These are phyloP conservation scores for Drosophila burlai DNA, from an alignment of 1,140 invertebrate genomes.

Conservation along the genomic window DNA sequence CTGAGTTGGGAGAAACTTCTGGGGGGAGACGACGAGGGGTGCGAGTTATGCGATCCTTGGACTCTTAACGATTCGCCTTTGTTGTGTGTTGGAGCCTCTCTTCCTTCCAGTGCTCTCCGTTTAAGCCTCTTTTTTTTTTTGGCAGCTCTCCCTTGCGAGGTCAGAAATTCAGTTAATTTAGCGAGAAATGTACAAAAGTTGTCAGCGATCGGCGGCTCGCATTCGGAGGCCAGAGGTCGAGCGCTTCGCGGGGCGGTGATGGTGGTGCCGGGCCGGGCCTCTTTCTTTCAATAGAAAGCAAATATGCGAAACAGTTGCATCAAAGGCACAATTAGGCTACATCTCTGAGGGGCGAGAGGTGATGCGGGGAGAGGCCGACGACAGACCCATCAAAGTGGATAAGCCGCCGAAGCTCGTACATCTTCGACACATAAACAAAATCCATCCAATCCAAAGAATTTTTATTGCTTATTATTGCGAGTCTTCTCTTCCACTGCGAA, in stretches of 20 bases:
- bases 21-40: conserved; percentile 12
- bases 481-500: conserved; percentile 29
- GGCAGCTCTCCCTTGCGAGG: conserved; percentile 63
- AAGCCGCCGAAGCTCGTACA: conserved; percentile 74
- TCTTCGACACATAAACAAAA: conserved; percentile 69
- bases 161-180: conserved; percentile 84
- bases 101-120: conserved; percentile 19
- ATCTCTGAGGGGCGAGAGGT: neutral
- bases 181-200: conserved; percentile 81
- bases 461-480: conserved; percentile 82
- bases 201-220: conserved; percentile 55
- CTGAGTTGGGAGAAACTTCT: conserved; percentile 3
- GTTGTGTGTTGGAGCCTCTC: conserved; percentile 34
- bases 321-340: conserved; percentile 79
- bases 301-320: conserved; percentile 82
- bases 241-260: conserved; percentile 4
- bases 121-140: conserved; percentile 40
- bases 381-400: conserved; percentile 68
- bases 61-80: conserved; percentile 79
- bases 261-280: conserved; percentile 2
- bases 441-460: conserved; percentile 74
- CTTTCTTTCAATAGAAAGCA: conserved; percentile 62
- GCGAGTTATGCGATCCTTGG: conserved; percentile 81
- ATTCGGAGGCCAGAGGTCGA: conserved; percentile 61
- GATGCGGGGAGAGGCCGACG: neutral